A percentile compares a stretch with the other conserved stretches of the same genome.
Evolutionary conservation across 2,113 vertebrate genomes (phyloP).

Genomic region (Notiomystis cincta): DNA sequence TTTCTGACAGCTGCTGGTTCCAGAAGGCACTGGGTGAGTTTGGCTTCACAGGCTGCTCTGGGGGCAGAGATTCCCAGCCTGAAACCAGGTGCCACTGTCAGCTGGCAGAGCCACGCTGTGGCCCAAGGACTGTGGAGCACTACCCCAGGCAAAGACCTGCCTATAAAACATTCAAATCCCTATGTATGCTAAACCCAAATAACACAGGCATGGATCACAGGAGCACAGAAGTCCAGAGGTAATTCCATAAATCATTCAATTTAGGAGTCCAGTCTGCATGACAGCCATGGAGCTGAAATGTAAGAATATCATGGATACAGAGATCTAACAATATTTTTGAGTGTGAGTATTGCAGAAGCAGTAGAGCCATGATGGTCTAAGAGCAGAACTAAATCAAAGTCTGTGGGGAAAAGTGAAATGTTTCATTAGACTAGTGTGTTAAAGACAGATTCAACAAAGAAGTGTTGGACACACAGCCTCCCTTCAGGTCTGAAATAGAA

Average conservation of each 20-base stretch:
- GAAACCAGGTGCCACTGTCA: background rate
- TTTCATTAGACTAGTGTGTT: background rate
- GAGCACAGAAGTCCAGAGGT: background rate
- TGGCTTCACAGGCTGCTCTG: background rate
- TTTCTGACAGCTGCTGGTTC: conserved; percentile 19
- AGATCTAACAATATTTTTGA: background rate
- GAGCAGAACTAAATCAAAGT: background rate
- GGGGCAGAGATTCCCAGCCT: background rate
- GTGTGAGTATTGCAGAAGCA: background rate
- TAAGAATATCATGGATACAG: background rate
- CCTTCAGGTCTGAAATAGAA: background rate
- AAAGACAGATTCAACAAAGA: background rate
- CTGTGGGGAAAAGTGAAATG: background rate
- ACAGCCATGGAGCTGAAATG: background rate
- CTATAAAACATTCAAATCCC: background rate
- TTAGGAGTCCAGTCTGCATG: background rate
- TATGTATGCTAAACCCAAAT: accelerated
- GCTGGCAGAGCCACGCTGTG: background rate
- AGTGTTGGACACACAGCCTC: background rate
- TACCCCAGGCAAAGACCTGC: background rate
- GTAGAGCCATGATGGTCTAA: background rate
- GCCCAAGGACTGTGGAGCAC: background rate
- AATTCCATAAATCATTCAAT: background rate
- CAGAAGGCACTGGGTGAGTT: background rate
- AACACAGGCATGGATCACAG: background rate